Base-by-base conservation (phyloP, 2,888 invertebrate genomes). In the Malthinus flaveolus region DNA sequence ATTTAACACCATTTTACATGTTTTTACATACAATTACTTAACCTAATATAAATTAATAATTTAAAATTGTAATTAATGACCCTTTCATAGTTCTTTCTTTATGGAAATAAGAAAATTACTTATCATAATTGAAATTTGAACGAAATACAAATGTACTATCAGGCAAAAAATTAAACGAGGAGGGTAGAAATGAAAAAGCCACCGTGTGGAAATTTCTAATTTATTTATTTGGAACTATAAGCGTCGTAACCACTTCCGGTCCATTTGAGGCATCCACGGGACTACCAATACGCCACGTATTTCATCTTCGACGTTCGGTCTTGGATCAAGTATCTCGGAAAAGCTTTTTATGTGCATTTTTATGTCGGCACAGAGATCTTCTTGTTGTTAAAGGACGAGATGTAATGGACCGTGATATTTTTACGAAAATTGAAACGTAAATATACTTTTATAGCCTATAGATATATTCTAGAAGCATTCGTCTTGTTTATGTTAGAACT, bases 361-460 rank as follows among this genome's bases (percentile, higher is more conserved):
- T 76, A 77, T 74, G 75, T 75, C 70, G 61, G 68, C 71, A 68
- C 68, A 68, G 67, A 73, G 72, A 73, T 73, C 72, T 72, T 70
- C 70, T 68, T 71, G 68, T 72, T 71, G 72, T 73, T 61, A 72
- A 69, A 70, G 72, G 70, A 69, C 69, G 70, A 68, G 70, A 61
- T 66, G 75, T 76, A 77, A 76, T 76, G 76, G 77, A 71, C 74
- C 75, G 73, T 76, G 76, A 77, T 75, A 76, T 76, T 75, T 75
- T 75, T 72, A 71, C 73, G 76, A 77, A 77, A 77, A 76, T 76
- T 76, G 76, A 77, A 77, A 77, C 75, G 75, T 76, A 77, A 76
- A 76, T 75, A 76, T 74, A 76, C 68, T 77, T 76, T 76, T 75
- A 77, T 70, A 71, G 71, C 71, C 37, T 48, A 46, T 45, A 53